Evolutionary conservation across 1,140 invertebrate species (phyloP), one percentile per base, ranked within the genome.

Genomic region (Euwallacea similis): DNA sequence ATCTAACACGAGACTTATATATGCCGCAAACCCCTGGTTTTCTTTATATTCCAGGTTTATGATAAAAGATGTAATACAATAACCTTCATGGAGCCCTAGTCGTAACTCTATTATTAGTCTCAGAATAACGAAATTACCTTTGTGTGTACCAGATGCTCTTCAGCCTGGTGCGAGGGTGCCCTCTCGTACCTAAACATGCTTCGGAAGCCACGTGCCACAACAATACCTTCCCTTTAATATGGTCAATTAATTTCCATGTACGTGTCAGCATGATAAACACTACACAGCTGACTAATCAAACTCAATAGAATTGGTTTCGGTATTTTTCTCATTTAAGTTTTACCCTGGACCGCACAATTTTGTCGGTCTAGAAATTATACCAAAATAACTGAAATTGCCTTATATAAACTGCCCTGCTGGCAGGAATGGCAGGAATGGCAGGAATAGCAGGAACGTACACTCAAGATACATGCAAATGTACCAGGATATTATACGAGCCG

Each of bases 211-310:
- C 61, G 61, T 63, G 61, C 9, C 44, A n/a, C 43, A 63, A 63
- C 61, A 63, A 63, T 63, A 63, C 42, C 61, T 55, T 55, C 58
- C 58, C 42, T 47, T 63, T 63, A 63, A 47, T 63, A 46, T 47
- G 61, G 42, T 63, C 42, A 46, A 46, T 63, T 63, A 47, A 47
- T 44, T 63, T 15, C 47, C 16, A 44, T 7, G 44, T 46, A 0
- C 43, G 13, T 21, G 61, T 11, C 43, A 42, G 61, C 16, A 13
- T 41, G n/a, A 63, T 11, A 46, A n/a, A 63, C 16, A 46, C 47
- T 63, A 64, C 15, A 21, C 62, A 64, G 46, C 62, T 64, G 46
- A 21, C 62, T 46, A 53, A 61, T 58, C 50, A 53, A 53, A 53
- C 11, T n/a, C 50, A n/a, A 53, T 53, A 53, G 6, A 53, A n/a